Conservation (phyloP, 2,797 vertebrate species). For the Decapterus maruadsi region DNA sequence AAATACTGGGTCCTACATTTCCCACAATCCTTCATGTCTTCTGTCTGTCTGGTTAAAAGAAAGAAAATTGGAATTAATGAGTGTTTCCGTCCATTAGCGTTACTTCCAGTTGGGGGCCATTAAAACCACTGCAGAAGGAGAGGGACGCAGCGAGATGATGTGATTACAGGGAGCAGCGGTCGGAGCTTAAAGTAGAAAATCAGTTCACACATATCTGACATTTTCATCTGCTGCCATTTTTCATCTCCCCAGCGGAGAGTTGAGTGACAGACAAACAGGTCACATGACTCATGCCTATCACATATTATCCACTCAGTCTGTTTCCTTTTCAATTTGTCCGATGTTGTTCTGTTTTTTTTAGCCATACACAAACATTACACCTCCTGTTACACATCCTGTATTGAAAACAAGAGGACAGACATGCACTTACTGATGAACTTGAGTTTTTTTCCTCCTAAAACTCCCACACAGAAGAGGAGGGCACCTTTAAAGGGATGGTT, state of each 20-base stretch:
- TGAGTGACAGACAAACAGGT: not conserved
- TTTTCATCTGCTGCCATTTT: not conserved
- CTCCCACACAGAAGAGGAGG: not conserved
- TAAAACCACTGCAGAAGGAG: not conserved
- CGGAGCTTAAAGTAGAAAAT: not conserved
- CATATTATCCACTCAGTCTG: not conserved
- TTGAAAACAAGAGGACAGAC: not conserved
- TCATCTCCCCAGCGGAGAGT: not conserved
- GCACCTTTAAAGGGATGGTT: not conserved
- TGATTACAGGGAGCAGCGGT: not conserved
- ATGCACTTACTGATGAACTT: not conserved
- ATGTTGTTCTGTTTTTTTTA: too few relatives aligned
- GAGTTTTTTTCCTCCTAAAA: not conserved
- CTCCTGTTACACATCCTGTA: not conserved
- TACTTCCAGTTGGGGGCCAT: not conserved
- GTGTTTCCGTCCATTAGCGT: not conserved
- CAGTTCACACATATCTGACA: not conserved
- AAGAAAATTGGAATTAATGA: too few relatives aligned
- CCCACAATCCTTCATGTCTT: too few relatives aligned
- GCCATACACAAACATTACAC: not conserved
- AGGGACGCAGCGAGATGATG: too few relatives aligned
- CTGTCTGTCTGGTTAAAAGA: not conserved
- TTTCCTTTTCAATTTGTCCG: not conserved
- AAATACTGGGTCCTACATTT: not conserved
- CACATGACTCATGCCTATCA: not conserved